Base-by-base conservation (phyloP, 2,888 invertebrate species). In the Stegophylla sp. region DNA sequence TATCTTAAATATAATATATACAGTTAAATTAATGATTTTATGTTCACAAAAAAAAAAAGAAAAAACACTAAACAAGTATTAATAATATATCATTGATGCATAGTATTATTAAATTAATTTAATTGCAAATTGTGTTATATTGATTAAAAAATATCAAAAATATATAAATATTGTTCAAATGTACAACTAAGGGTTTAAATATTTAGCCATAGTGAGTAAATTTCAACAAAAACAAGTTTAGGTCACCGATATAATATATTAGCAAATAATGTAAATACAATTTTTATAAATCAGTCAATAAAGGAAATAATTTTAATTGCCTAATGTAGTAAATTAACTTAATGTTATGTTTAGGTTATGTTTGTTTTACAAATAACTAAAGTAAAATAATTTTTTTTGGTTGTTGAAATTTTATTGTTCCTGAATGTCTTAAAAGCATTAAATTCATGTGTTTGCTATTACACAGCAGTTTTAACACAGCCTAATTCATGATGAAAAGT, bases 401-500 rank as follows among this genome's bases (percentile, higher is more conserved):
- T 41, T 43, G 12, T 59, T 59, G n/a, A 51, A 45, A 73, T 61
- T 43, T 61, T 73, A 51, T 45, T 56, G 53, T 75, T 66, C n/a
- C 53, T 43, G 9, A 13, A 43, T 66, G 53, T 64, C 28, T n/a
- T 10, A 3, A 56, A 56, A 56, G 9, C 23, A 43, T 63, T 23
- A 53, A 45, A 41, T 9, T 26, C 26, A 28, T 72, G 43, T 72
- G 41, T 34, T 41, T n/a, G n/a, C 34, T 34, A 23, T 56, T 23
- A 48, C 59, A 74, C 45, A 63, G 45, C 17, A 28, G 48, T 48
- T 64, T 10, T 20, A 75, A 34, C 10, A 64, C 10, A 64, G 15
- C 10, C 20, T 12, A n/a, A 53, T 71, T 51, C 23, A 23, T 63
- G 9, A 17, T 17, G 28, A 76, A 51, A 34, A 51, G 71, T 71